Evolutionary conservation across 2,113 vertebrate species (phyloP).

Genomic region (Nanger granti): DNA sequence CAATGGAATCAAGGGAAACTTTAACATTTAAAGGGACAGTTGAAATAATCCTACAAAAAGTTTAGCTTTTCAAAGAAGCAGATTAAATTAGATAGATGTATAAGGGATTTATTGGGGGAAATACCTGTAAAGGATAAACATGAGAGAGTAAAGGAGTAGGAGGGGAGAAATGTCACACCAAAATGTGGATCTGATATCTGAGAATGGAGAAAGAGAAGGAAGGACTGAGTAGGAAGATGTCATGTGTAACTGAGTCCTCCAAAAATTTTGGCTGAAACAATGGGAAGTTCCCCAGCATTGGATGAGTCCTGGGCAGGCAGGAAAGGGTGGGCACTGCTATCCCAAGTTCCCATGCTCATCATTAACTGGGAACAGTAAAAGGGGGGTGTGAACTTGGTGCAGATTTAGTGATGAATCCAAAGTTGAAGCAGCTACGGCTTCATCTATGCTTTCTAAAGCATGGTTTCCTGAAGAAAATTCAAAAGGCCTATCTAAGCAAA

Average conservation of each 20-base stretch:
- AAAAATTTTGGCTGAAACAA: neutral
- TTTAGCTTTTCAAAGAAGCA: neutral
- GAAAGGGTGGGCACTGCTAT: neutral
- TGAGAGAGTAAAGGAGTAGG: neutral
- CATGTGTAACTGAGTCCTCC: neutral
- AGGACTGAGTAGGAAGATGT: neutral
- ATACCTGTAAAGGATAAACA: neutral
- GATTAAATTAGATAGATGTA: neutral
- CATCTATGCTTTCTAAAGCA: neutral
- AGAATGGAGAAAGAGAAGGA: neutral
- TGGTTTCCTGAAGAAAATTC: neutral
- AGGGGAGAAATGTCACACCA: neutral
- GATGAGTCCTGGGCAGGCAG: neutral
- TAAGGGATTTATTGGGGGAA: neutral
- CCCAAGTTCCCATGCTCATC: neutral
- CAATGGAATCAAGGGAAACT: neutral
- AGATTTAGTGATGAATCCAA: neutral
- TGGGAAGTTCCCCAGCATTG: neutral
- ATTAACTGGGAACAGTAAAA: neutral
- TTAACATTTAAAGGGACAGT: neutral
- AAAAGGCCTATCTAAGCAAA: neutral
- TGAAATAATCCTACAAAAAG: neutral
- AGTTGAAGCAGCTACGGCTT: fast-evolving
- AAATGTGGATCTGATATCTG: neutral
- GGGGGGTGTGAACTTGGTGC: fast-evolving